Conservation (phyloP, 30 jellyfish, hydroid and myxozoan genomes). For the Catostylus mosaicus region DNA sequence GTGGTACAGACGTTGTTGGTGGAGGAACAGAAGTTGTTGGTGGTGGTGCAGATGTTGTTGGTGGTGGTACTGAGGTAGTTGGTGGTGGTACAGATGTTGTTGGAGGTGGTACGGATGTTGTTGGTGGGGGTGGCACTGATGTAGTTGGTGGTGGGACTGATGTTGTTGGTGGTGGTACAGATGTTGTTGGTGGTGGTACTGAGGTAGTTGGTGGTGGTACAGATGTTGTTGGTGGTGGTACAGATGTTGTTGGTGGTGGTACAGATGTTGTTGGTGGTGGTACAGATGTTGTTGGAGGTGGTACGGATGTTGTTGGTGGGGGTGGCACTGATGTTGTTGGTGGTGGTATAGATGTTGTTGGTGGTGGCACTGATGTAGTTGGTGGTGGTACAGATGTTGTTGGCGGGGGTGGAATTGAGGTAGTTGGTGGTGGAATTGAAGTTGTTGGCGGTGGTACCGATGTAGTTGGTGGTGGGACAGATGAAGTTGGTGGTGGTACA, state of each 20-base stretch:
- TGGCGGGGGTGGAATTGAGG: slow-evolving; percentile 2
- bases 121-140: slow-evolving; percentile 4
- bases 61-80: neutral
- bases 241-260: neutral
- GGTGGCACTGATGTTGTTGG: slow-evolving; percentile 18
- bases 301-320: slow-evolving; percentile 9
- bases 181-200: neutral
- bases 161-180: neutral
- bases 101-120: neutral
- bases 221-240: neutral
- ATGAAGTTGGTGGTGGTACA: slow-evolving; percentile 4
- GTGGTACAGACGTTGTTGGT: neutral
- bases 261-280: neutral
- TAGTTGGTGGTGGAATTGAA: neutral
- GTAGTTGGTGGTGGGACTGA: neutral
- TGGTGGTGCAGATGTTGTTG: neutral
- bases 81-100: slow-evolving; percentile 3
- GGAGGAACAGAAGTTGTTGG: neutral
- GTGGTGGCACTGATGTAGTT: slow-evolving; percentile 12
- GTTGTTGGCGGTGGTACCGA: neutral
- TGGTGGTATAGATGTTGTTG: slow-evolving; percentile 14
- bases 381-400: slow-evolving; percentile 26
- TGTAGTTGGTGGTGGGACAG: neutral
- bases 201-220: neutral
- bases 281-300: slow-evolving; percentile 6